Conservation (phyloP, 2,113 vertebrate genomes). For the Oophaga pumilio region DNA sequence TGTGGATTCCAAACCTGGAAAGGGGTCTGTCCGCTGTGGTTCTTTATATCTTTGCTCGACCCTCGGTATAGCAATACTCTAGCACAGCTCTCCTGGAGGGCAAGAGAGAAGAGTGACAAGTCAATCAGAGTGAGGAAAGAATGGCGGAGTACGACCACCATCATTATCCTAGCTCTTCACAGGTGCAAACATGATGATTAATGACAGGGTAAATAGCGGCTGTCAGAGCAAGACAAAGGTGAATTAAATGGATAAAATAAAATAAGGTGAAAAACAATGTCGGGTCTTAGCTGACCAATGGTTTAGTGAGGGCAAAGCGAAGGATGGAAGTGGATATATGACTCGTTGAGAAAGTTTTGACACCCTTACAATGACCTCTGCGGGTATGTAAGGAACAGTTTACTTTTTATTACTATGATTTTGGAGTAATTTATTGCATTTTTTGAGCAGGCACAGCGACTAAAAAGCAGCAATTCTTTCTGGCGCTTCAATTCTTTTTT, state of each 20-base stretch:
- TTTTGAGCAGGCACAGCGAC: too few relatives aligned
- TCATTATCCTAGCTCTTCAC: not conserved
- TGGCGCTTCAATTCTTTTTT: too few relatives aligned
- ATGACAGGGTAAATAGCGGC: not conserved
- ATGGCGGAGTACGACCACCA: not conserved
- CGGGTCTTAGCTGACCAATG: not conserved
- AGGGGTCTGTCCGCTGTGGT: constrained; percentile 86
- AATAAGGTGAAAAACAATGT: not conserved
- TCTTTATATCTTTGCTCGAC: constrained; percentile 87
- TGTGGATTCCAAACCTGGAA: constrained; percentile 79
- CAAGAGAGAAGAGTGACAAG: constrained; percentile 7
- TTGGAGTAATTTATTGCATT: too few relatives aligned
- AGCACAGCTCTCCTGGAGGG: constrained; percentile 83
- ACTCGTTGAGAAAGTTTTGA: not conserved
- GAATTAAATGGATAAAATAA: not conserved
- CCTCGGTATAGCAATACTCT: constrained; percentile 88
- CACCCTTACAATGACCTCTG: too few relatives aligned
- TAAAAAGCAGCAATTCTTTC: too few relatives aligned
- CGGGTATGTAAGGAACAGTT: too few relatives aligned
- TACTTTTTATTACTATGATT: too few relatives aligned
- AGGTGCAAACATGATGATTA: constrained; percentile 7
- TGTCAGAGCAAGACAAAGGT: not conserved
- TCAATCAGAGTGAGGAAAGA: not conserved
- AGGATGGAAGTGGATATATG: not conserved
- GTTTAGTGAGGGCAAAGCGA: not conserved